These are phyloP conservation scores for Phalacrocorax carbo DNA, from an alignment of 2,113 vertebrate species.

Conservation along the genomic window DNA sequence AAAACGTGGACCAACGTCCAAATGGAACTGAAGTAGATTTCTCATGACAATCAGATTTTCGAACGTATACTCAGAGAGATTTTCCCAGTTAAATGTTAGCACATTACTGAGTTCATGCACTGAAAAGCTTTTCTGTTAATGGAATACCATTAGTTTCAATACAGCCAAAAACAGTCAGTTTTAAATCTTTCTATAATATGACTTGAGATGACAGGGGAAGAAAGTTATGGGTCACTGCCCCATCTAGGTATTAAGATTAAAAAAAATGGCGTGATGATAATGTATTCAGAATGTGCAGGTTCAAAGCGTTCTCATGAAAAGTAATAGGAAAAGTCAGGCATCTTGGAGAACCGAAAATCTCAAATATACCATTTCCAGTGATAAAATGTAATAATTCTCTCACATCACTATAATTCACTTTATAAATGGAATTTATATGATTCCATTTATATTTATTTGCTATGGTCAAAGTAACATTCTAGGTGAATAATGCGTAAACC, in stretches of 20 bases:
- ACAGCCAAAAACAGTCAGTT: background rate
- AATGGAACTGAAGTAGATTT: background rate
- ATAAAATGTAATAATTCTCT: slow-evolving; percentile 1
- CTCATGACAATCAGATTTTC: background rate
- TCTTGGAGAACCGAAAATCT: background rate
- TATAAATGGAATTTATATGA: background rate
- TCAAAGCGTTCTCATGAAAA: background rate
- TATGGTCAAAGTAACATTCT: background rate
- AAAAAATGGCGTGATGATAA: background rate
- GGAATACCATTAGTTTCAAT: background rate
- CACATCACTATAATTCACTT: background rate
- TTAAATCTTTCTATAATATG: background rate
- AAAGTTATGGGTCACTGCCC: background rate
- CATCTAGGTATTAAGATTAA: background rate
- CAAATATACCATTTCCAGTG: background rate
- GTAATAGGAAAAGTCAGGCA: background rate
- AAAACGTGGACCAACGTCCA: background rate
- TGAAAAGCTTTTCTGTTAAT: background rate
- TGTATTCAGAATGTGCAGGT: background rate
- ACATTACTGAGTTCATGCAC: background rate
- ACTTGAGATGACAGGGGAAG: background rate
- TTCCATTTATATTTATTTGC: slow-evolving; percentile 35
- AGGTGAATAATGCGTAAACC: background rate
- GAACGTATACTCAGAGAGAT: background rate
- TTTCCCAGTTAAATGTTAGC: background rate